Evolutionary conservation across 2,113 vertebrate species (phyloP).

Genomic region (Clarias gariepinus): DNA sequence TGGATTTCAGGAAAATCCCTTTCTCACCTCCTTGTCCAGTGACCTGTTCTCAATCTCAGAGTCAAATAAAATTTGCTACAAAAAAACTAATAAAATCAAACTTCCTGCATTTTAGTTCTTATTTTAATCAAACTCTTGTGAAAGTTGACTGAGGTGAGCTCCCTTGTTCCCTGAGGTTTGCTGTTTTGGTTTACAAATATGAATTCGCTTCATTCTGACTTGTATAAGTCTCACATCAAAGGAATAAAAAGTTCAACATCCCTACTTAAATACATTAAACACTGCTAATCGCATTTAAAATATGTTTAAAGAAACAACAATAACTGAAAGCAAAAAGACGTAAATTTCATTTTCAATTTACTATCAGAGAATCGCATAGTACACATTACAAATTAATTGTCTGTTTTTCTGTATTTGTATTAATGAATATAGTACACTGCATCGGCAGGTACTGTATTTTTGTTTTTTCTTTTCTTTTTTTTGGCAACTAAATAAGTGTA

Average conservation of each 20-base stretch:
- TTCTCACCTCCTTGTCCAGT: neutral
- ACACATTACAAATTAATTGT: neutral
- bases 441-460: no score
- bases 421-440: no score
- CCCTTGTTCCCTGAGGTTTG: neutral
- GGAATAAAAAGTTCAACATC: neutral
- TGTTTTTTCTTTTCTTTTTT: no score
- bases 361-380: no score
- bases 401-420: neutral
- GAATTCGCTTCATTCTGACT: neutral
- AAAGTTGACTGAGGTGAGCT: neutral
- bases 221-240: neutral
- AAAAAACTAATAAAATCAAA: neutral
- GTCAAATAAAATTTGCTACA: neutral
- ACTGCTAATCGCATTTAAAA: neutral
- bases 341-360: no score
- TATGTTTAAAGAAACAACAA: neutral
- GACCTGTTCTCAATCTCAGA: neutral
- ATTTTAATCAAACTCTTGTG: neutral
- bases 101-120: neutral
- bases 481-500: no score
- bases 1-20: neutral
- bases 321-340: no score
- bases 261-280: neutral
- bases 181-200: neutral